Conservation (phyloP, 2,888 invertebrate genomes). For the Parthenolecanium corni region DNA sequence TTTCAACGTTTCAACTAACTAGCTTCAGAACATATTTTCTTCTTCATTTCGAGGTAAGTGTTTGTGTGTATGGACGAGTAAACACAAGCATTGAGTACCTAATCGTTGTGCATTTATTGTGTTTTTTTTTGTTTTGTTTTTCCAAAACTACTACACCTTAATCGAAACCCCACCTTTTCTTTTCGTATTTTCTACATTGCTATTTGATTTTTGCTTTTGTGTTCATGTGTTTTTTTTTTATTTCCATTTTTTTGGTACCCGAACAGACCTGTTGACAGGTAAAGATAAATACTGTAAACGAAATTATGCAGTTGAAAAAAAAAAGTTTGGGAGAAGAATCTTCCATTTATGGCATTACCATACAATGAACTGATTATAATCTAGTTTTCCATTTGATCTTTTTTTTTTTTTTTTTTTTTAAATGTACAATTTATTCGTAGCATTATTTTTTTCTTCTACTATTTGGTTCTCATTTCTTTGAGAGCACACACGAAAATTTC, state of each 20-base stretch:
- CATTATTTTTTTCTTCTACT: not conserved
- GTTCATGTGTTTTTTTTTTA: slow-evolving; percentile 3
- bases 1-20: slow-evolving; percentile 17
- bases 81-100: not conserved
- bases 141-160: slow-evolving; percentile 13
- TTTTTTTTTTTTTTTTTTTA: not conserved
- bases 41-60: not conserved
- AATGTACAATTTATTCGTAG: not conserved
- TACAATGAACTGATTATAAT: slow-evolving; percentile 28
- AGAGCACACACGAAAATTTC: slow-evolving; percentile 12
- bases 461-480: slow-evolving; percentile 1
- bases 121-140: not conserved
- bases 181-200: slow-evolving; percentile 5
- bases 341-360: slow-evolving; percentile 27
- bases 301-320: not conserved
- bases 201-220: not conserved
- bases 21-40: slow-evolving; percentile 14
- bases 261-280: slow-evolving; percentile 19
- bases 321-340: slow-evolving; percentile 6
- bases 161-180: slow-evolving; percentile 21
- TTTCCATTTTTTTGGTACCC: not conserved
- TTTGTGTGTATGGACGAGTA: no score
- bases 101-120: slow-evolving; percentile 1
- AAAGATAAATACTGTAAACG: not conserved
- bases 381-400: slow-evolving; percentile 9